A percentile compares a stretch with the other conserved stretches of the same genome.
Evolutionary conservation across 2,797 vertebrate genomes (phyloP).

Genomic region (Poecile montanus): DNA sequence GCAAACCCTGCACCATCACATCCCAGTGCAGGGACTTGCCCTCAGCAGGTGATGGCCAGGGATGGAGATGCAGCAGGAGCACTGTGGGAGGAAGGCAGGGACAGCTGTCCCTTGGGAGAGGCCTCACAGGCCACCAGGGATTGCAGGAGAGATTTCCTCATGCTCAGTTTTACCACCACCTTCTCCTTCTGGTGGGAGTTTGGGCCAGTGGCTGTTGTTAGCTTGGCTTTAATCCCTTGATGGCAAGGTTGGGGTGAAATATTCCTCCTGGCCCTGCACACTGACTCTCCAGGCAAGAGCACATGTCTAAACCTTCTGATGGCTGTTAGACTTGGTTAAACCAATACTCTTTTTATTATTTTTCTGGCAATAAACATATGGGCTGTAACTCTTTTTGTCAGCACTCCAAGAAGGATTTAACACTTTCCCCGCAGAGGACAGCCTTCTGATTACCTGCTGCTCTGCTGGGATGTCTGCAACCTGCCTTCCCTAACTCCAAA

Average conservation of each 20-base stretch:
- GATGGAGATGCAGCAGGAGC: background rate
- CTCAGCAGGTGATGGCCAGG: background rate
- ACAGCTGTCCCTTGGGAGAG: background rate
- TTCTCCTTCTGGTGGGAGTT: background rate
- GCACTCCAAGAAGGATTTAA: constrained; percentile 66
- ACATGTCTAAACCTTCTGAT: constrained; percentile 1
- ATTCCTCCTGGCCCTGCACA: background rate
- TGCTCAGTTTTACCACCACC: background rate
- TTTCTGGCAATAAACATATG: constrained; percentile 54
- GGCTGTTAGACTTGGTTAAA: constrained; percentile 24
- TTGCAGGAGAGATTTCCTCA: background rate
- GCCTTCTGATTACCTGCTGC: constrained; percentile 45
- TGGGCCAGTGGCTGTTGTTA: background rate
- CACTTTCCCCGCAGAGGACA: constrained; percentile 27
- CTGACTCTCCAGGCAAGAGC: background rate
- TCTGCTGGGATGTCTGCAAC: constrained; percentile 46
- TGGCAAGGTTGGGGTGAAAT: background rate
- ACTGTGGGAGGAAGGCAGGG: background rate
- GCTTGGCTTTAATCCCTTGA: background rate
- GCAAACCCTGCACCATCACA: background rate
- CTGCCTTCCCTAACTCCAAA: constrained; percentile 13
- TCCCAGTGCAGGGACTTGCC: background rate
- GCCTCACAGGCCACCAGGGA: background rate
- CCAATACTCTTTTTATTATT: constrained; percentile 11
- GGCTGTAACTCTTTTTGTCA: constrained; percentile 54